A percentile compares a stretch with the other conserved stretches of the same genome.
phyloP scores from a whole-genome alignment of 2,888 invertebrate species.

The Acleris laterana region DNA sequence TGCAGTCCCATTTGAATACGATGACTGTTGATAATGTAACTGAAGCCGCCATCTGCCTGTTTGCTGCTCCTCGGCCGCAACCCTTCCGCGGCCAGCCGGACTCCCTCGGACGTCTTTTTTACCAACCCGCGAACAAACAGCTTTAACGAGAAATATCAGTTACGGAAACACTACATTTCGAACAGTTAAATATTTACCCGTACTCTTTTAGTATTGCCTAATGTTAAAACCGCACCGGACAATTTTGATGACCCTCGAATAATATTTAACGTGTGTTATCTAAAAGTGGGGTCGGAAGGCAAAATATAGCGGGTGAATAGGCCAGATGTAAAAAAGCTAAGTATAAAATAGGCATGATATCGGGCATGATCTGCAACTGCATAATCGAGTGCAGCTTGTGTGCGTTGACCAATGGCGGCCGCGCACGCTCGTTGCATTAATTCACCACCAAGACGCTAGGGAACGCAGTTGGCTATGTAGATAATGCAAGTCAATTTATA shows the following conservation, averaged over 20 bases:
- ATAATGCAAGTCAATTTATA: slow-evolving; percentile 35
- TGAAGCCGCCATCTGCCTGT: slow-evolving; percentile 79
- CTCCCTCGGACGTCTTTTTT: slow-evolving; percentile 74
- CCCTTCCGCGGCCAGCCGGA: slow-evolving; percentile 73
- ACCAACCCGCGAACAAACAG: slow-evolving; percentile 70
- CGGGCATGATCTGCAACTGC: slow-evolving; percentile 76
- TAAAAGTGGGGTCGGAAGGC: slow-evolving; percentile 47
- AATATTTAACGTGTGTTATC: slow-evolving; percentile 35
- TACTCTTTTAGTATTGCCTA: slow-evolving; percentile 49
- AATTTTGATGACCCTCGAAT: slow-evolving; percentile 26
- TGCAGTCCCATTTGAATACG: slow-evolving; percentile 73
- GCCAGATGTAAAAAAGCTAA: slow-evolving; percentile 75
- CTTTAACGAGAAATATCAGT: slow-evolving; percentile 82
- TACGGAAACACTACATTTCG: slow-evolving; percentile 78
- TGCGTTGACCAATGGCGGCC: slow-evolving; percentile 65
- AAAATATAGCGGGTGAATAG: slow-evolving; percentile 47
- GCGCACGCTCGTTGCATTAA: slow-evolving; percentile 58
- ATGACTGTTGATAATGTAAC: slow-evolving; percentile 80
- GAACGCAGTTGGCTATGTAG: slow-evolving; percentile 41
- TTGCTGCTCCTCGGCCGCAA: slow-evolving; percentile 62
- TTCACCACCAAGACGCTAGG: slow-evolving; percentile 56
- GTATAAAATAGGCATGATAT: slow-evolving; percentile 67
- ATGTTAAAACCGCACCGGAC: slow-evolving; percentile 38
- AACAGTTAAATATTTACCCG: slow-evolving; percentile 73
- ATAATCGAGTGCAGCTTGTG: slow-evolving; percentile 71